phyloP scores from a whole-genome alignment of 2,888 invertebrate genomes.

The Nasonia oneida region DNA sequence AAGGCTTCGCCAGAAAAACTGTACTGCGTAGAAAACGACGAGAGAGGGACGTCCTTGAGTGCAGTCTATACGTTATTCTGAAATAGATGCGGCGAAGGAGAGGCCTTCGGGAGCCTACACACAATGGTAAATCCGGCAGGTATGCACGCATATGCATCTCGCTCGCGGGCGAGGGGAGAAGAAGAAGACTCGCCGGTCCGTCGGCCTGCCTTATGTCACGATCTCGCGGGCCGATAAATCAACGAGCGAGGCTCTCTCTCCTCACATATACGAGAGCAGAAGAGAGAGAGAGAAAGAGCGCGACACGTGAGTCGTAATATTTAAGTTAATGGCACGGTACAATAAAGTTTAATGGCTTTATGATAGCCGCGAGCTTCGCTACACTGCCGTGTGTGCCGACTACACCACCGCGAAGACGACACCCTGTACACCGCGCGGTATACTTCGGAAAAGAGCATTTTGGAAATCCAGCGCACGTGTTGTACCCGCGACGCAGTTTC shows the following conservation, averaged over 20 bases:
- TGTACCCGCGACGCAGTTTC: neutral
- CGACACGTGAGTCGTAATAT: conserved; percentile 79
- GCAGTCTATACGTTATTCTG: neutral
- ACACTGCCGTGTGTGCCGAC: neutral
- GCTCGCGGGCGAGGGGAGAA: conserved; percentile 16
- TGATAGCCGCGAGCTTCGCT: conserved; percentile 56
- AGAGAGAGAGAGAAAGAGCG: conserved; percentile 41
- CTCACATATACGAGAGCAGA: neutral
- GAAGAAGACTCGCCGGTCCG: conserved; percentile 11
- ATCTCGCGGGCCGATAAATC: conserved; percentile 75
- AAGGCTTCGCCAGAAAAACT: conserved; percentile 49
- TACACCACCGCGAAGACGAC: no score
- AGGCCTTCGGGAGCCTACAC: conserved; percentile 39
- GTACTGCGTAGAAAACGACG: conserved; percentile 37
- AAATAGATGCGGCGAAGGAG: conserved; percentile 50
- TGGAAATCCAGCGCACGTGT: neutral
- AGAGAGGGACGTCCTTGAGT: conserved; percentile 50
- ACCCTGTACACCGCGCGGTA: neutral
- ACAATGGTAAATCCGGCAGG: conserved; percentile 41
- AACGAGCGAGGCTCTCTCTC: conserved; percentile 69
- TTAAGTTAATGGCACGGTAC: conserved; percentile 78
- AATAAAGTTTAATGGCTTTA: conserved; percentile 79
- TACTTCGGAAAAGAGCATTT: conserved; percentile 16
- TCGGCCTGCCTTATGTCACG: conserved; percentile 67
- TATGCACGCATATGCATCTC: neutral